Conservation (phyloP, 2,888 invertebrate species). For the Ectemnius lituratus region DNA sequence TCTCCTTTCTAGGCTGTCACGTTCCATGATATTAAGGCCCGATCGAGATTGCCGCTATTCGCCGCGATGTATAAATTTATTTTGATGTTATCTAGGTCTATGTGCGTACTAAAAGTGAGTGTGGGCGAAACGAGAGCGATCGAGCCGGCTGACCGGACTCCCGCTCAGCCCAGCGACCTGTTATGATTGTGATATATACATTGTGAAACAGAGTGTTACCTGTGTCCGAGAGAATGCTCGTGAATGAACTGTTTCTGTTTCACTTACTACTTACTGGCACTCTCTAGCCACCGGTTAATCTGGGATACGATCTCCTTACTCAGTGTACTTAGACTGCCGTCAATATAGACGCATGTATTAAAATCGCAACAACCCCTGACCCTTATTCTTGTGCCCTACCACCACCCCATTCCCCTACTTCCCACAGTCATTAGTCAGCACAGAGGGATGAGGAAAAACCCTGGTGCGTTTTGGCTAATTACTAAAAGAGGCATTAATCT, state of each 20-base stretch:
- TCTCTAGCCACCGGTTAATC: conserved; percentile 72
- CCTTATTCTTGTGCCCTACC: too few species aligned
- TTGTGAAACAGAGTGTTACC: conserved; percentile 24
- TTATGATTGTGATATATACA: conserved; percentile 10
- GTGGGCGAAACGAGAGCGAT: conserved; percentile 16
- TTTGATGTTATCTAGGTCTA: conserved; percentile 78
- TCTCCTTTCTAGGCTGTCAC: too few species aligned
- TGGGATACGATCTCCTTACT: conserved; percentile 71
- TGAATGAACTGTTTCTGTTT: too few species aligned
- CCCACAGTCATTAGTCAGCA: too few species aligned
- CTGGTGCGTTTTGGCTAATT: too few species aligned
- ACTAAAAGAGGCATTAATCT: too few species aligned
- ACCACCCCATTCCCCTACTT: too few species aligned
- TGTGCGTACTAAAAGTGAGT: conserved; percentile 46
- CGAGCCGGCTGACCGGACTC: conserved; percentile 22
- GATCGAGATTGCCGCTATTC: conserved; percentile 66
- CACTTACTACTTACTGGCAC: conserved; percentile 30
- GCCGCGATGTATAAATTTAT: conserved; percentile 76
- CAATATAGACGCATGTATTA: conserved; percentile 73
- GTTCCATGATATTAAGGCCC: conserved; percentile 49
- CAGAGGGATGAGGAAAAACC: too few species aligned
- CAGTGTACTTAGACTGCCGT: conserved; percentile 76
- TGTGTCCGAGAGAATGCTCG: background rate
- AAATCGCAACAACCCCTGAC: conserved; percentile 8
- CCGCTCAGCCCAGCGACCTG: too few species aligned